Conservation (phyloP, 2,888 invertebrate genomes). For the Busseola fusca region DNA sequence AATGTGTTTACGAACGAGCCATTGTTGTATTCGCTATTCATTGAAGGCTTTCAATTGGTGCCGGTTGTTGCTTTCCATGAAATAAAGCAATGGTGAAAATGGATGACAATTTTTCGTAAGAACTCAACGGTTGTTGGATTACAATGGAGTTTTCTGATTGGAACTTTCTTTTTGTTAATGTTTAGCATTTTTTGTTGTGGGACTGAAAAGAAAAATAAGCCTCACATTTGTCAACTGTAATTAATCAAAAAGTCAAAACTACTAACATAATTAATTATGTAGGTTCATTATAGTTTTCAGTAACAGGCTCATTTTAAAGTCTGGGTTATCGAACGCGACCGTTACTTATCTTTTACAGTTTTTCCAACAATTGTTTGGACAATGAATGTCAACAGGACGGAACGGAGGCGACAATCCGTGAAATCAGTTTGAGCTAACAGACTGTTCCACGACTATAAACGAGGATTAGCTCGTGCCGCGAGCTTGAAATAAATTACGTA, state of each 20-base stretch:
- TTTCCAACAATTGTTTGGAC: constrained; percentile 60
- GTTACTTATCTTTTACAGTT: constrained; percentile 58
- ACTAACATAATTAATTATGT: background rate
- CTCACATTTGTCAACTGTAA: constrained; percentile 3
- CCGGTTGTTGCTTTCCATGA: constrained; percentile 35
- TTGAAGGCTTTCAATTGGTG: constrained; percentile 49
- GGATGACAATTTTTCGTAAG: constrained; percentile 31
- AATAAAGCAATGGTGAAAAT: constrained; percentile 46
- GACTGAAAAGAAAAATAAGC: constrained; percentile 15
- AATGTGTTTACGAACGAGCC: constrained; percentile 33
- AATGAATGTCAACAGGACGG: constrained; percentile 67
- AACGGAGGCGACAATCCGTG: constrained; percentile 71
- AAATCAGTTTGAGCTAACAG: constrained; percentile 66
- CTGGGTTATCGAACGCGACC: constrained; percentile 38
- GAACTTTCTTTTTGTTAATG: constrained; percentile 23
- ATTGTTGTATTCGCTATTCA: constrained; percentile 56
- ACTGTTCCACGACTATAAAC: constrained; percentile 44
- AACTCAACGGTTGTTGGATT: constrained; percentile 30
- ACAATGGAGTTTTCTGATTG: constrained; percentile 39
- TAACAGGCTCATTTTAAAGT: constrained; percentile 5
- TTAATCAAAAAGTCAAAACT: constrained; percentile 7
- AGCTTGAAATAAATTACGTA: constrained; percentile 31
- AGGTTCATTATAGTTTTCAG: constrained; percentile 24
- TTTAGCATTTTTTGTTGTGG: constrained; percentile 16
- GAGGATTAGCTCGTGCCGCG: constrained; percentile 35